phyloP scores from a whole-genome alignment of 2,113 vertebrate species.

The Quiscalus mexicanus region DNA sequence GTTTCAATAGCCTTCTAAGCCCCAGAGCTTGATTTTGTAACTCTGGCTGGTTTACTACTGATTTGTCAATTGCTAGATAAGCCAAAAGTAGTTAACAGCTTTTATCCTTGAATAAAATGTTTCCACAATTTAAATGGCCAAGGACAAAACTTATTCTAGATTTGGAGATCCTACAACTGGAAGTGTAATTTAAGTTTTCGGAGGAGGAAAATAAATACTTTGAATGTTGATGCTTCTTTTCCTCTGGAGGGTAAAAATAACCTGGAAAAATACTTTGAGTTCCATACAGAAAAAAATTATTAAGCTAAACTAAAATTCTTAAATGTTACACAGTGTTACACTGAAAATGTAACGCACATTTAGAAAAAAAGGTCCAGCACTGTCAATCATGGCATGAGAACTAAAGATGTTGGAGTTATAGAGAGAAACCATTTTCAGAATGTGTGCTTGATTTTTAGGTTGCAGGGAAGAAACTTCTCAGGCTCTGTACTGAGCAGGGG shows the following conservation, averaged over 20 bases:
- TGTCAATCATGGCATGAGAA: neutral
- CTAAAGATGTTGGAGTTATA: neutral
- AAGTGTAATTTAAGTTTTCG: neutral
- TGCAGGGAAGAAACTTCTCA: neutral
- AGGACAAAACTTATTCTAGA: neutral
- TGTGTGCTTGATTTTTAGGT: neutral
- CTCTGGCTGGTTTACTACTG: neutral
- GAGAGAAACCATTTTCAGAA: neutral
- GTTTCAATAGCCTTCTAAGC: neutral
- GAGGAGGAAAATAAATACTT: neutral
- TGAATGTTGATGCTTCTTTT: neutral
- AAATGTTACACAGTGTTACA: neutral
- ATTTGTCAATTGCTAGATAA: neutral
- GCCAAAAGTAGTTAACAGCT: neutral
- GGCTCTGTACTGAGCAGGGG: fast-evolving
- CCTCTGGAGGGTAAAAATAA: neutral
- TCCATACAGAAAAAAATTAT: neutral
- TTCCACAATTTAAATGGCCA: neutral
- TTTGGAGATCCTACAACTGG: neutral
- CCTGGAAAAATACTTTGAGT: neutral
- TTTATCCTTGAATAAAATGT: neutral
- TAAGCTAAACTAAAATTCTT: neutral
- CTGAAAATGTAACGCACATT: neutral
- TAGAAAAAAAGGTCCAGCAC: neutral
- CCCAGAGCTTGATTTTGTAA: neutral